phyloP scores from a whole-genome alignment of 2,888 invertebrate genomes.

The Hedychridium roseum region DNA sequence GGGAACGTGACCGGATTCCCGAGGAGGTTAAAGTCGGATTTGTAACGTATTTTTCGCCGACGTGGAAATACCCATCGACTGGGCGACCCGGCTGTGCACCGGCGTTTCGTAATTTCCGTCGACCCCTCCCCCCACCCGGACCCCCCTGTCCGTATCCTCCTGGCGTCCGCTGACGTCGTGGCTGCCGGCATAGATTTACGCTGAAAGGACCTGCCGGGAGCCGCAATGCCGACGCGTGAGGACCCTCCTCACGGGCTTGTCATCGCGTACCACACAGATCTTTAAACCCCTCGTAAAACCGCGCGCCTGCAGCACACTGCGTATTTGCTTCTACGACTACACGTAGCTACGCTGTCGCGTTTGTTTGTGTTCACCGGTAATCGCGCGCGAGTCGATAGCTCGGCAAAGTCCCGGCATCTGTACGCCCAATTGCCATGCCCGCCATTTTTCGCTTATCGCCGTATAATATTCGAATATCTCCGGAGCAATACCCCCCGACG shows the following conservation, averaged over 20 bases:
- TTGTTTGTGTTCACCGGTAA: no score
- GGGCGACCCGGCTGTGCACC: constrained; percentile 34
- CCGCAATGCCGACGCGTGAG: constrained; percentile 13
- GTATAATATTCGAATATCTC: background rate
- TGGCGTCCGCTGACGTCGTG: constrained; percentile 41
- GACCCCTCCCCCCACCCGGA: no score
- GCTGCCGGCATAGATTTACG: constrained; percentile 42
- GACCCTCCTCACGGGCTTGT: constrained; percentile 13
- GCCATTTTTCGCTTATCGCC: constrained; percentile 3
- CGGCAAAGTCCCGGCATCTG: no score
- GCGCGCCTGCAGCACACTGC: background rate
- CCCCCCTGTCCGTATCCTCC: no score
- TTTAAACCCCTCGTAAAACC: constrained; percentile 23
- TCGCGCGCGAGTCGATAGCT: no score
- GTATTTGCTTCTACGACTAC: no score
- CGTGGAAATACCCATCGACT: constrained; percentile 54
- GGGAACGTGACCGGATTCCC: constrained; percentile 60
- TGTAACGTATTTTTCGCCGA: constrained; percentile 61
- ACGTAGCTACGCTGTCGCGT: no score
- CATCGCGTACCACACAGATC: constrained; percentile 10
- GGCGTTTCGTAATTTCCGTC: constrained; percentile 53
- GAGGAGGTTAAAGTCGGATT: constrained; percentile 58
- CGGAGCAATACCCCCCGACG: background rate
- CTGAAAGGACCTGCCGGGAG: constrained; percentile 24
- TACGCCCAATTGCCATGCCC: no score